These are phyloP conservation scores for Sus scrofa DNA, from an alignment of 2,113 vertebrate species.

Conservation along the genomic window T2T-Sscrofa CM000826.6:151033001-151033500, in stretches of 20 bases:
- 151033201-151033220: too few relatives aligned
- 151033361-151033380: background rate
- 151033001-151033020: background rate
- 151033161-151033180: background rate
- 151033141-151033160: background rate
- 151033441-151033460: background rate
- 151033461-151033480: background rate
- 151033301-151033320: background rate
- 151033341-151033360: background rate
- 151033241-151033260: too few relatives aligned
- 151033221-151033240: background rate
- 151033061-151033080: accelerated
- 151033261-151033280: background rate
- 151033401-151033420: background rate
- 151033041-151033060: accelerated
- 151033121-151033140: background rate
- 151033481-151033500: background rate
- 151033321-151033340: background rate
- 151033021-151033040: background rate
- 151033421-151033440: background rate
- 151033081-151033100: too few relatives aligned
- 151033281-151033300: background rate
- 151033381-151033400: background rate
- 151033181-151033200: background rate
- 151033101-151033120: too few relatives aligned